These are phyloP conservation scores for Halcyon senegalensis DNA, from an alignment of 2,113 vertebrate species.

Conservation along the genomic window DNA sequence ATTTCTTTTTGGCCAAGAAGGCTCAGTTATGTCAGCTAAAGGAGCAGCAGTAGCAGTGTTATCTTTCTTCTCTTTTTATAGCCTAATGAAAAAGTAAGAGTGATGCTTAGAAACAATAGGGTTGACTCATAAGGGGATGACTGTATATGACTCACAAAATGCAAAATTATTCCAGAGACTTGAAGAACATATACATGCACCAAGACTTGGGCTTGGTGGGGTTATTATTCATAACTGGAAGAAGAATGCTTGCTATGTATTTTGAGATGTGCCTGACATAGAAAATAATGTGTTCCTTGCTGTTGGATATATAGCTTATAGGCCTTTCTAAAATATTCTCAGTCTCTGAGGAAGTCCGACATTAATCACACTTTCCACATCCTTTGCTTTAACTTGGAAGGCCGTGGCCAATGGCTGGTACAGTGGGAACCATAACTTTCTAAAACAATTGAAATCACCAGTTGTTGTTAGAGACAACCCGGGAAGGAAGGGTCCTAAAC, in stretches of 20 bases:
- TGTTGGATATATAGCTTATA: rapidly evolving
- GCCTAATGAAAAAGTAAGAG: neutral
- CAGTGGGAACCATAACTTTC: neutral
- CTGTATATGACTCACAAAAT: slow-evolving; percentile 4
- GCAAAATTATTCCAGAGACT: neutral
- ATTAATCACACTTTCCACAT: neutral
- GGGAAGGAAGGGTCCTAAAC: neutral
- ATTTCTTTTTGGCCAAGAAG: neutral
- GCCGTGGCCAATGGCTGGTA: neutral
- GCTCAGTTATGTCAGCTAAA: neutral
- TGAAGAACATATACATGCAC: neutral
- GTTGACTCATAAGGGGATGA: slow-evolving; percentile 30
- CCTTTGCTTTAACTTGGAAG: neutral
- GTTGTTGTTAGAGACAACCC: neutral
- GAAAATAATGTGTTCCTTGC: neutral
- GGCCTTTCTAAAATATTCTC: neutral
- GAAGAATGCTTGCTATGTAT: neutral
- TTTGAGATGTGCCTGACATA: neutral
- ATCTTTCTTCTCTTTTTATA: slow-evolving; percentile 26
- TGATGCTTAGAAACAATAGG: slow-evolving; percentile 6
- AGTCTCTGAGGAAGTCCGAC: neutral
- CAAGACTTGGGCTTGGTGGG: neutral
- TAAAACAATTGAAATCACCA: neutral
- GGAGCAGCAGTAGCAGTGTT: neutral
- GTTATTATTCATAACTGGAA: neutral